These are phyloP conservation scores for Chrysotoxum bicinctum DNA, from an alignment of 2,888 invertebrate species.

Conservation along the genomic window DNA sequence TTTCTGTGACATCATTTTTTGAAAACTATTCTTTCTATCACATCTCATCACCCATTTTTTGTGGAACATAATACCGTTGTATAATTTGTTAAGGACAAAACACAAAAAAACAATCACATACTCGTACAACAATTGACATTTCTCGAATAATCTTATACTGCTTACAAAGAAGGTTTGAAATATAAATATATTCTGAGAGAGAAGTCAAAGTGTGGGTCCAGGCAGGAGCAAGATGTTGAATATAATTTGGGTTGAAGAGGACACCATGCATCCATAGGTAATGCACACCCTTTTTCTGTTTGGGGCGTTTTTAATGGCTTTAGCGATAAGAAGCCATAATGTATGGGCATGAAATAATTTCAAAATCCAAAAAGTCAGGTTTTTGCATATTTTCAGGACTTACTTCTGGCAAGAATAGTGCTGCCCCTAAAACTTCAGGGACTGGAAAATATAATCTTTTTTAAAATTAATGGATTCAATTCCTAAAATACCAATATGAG, in stretches of 20 bases:
- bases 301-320: conserved; percentile 38
- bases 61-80: conserved; percentile 50
- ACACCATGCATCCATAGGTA: conserved; percentile 1
- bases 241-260: conserved; percentile 48
- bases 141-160: conserved; percentile 25
- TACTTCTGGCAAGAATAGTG: neutral
- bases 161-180: neutral
- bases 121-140: conserved; percentile 35
- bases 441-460: neutral
- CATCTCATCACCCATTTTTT: conserved; percentile 17
- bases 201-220: conserved; percentile 14
- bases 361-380: neutral
- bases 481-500: no score
- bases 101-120: conserved; percentile 16
- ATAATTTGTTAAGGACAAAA: conserved; percentile 17
- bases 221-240: conserved; percentile 34
- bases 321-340: neutral
- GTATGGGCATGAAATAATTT: conserved; percentile 12
- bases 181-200: neutral
- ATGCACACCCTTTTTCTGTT: conserved; percentile 61
- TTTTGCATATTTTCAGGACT: neutral
- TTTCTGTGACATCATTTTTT: conserved; percentile 67
- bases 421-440: neutral
- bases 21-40: conserved; percentile 31
- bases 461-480: neutral